Evolutionary conservation across 2,797 vertebrate species (phyloP), one percentile per base, ranked within the genome.

Genomic region (Chaetodon trifasciatus): DNA sequence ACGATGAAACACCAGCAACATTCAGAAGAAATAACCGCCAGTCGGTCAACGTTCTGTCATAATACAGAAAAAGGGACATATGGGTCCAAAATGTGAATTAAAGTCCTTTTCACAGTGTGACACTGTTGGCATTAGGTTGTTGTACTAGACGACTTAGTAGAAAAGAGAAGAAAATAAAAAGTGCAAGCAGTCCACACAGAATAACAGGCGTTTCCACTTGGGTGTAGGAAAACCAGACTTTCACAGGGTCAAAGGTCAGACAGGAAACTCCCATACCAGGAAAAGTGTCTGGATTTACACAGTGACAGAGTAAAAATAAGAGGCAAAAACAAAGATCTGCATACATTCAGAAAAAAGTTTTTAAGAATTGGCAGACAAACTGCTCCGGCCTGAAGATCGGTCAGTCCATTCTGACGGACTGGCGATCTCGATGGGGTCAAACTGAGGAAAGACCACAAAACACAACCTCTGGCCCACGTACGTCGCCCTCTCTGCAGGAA

Each of bases 391-490:
- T 46, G 92, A 91, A 19, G 93, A 86, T n/a, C 83, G 87, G 49
- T 94, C 93, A 60, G 88, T 94, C 93, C 90, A 88, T 69, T 93
- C 91, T 65, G 90, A 87, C 46, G 94, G 84, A 4, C 88, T 84
- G 6, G 90, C 93, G 8, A 71, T 50, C 84, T 93, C 90, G 1
- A 94, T 94, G 1, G 93, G 92, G 64, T 93, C 94, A 10, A 95
- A 81, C 91, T 99, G 97, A 74, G 98, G 98, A 88, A 98, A 98
- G 78, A 99, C 97, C 88, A 99, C 97, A 23, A 96, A 99, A 87
- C 97, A 99, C 93, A 99, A 87, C 94, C 97, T 95, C 96, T 99
- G 98, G 82, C 98, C 98, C 93, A 97, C 96, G 82, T 92, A 94
- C 0, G 97, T 98, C 78, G 95, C 64, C 56, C 93, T 95, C 90